Percentiles rank a stretch among this genome's conserved stretches.
These are phyloP conservation scores for Mus pahari DNA, from an alignment of 2,113 vertebrate species.

Conservation along the genomic window DNA sequence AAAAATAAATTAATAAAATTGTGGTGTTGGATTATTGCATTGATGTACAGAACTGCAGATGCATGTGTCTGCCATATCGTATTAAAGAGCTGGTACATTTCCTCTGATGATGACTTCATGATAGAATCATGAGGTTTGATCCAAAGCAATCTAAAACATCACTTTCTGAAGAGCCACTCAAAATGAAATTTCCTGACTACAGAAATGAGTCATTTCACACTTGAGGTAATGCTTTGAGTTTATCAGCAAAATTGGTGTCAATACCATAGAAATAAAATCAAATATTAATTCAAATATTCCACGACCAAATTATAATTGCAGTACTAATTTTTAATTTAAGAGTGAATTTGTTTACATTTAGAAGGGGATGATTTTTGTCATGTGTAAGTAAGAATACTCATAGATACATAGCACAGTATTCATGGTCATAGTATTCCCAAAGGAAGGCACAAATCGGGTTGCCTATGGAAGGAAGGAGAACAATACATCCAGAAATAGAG, in stretches of 20 bases:
- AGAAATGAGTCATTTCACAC: constrained; percentile 22
- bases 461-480: background rate
- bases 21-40: background rate
- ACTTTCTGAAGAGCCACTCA: background rate
- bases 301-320: constrained; percentile 13
- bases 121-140: background rate
- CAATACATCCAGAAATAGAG: background rate
- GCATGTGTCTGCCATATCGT: background rate
- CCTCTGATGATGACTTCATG: background rate
- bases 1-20: background rate
- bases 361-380: background rate
- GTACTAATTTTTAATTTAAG: constrained; percentile 23
- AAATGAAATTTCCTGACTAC: constrained; percentile 1
- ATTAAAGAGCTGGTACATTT: background rate
- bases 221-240: constrained; percentile 37
- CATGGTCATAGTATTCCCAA: constrained; percentile 36
- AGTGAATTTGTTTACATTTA: constrained; percentile 31
- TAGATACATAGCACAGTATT: background rate
- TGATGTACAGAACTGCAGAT: background rate
- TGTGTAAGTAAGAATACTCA: constrained; percentile 32
- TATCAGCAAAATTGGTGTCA: background rate
- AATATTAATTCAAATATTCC: background rate
- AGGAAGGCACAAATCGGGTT: constrained; percentile 29
- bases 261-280: background rate
- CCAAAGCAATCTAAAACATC: background rate